Evolutionary conservation across 2,113 vertebrate genomes (phyloP).

Genomic region (Hippocampus barbouri): DNA sequence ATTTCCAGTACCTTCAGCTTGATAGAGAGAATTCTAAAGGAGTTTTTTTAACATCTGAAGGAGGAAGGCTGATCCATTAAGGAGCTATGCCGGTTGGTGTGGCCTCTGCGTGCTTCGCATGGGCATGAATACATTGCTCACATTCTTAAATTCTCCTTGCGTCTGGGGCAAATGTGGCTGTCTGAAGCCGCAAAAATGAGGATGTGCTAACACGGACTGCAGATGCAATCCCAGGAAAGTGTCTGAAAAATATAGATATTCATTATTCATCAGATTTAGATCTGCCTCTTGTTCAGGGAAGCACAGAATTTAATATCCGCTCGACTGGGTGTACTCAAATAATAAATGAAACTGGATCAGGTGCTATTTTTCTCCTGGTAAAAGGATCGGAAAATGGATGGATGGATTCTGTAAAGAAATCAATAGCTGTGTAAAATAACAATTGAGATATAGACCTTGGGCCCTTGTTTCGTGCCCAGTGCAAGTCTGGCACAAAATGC

Average conservation of each 20-base stretch:
- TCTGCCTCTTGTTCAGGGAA: background rate
- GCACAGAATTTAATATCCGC: background rate
- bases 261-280: slow-evolving; percentile 17
- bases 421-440: background rate
- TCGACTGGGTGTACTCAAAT: slow-evolving; percentile 3
- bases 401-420: background rate
- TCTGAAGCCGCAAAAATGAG: background rate
- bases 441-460: too few species aligned
- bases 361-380: background rate
- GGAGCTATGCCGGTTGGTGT: background rate
- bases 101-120: background rate
- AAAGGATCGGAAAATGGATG: background rate
- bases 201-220: background rate
- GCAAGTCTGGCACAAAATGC: too few species aligned
- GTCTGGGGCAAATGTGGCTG: background rate
- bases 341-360: slow-evolving; percentile 2
- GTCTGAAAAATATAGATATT: slow-evolving; percentile 8
- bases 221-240: slow-evolving; percentile 15
- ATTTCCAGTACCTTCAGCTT: too few species aligned
- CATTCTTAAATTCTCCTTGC: slow-evolving; percentile 4
- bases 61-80: slow-evolving; percentile 11
- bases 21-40: background rate
- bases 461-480: too few species aligned
- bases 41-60: background rate
- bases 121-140: slow-evolving; percentile 22